Base-by-base conservation (phyloP, 2,888 invertebrate species). In the Acronicta psi region DNA sequence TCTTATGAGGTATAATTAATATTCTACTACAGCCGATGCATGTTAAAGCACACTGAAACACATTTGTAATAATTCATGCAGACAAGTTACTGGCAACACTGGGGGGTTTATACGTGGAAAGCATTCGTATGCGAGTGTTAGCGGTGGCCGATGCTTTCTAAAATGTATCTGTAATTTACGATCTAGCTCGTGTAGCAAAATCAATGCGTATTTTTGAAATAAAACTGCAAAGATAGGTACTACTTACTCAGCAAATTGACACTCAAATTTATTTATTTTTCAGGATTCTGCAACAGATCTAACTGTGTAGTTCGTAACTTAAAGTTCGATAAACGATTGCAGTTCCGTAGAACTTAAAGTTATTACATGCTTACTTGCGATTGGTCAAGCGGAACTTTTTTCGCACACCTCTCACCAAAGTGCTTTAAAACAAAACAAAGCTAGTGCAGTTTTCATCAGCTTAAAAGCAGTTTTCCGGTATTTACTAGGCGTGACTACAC, bases 381-480 rank as follows among this genome's bases (percentile, higher is more conserved):
- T 56, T 23, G 13, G 23, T 51, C 1, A 41, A 59, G 20, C 23
- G 17, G 18, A 44, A 52, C 45, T 20, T 43, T 38, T 29, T 9
- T 9, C 10, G 36, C 4, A 18, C 29, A 11, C 2, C 20, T 20
- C 5, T 5, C 2, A 17, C 34, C 41, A 29, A 45, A 54, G 31
- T 29, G 14, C 38, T 73, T 58, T 42, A 34, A 36, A 55, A 59
- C 36, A 42, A 58, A 59, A 49, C 53, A 47, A 42, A 16, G 2
- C 44, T 31, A 17, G 34, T 46, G 40, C 29, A 61, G 59, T 67
- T 73, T 68, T 52, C 57, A 64, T 70, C 56, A 58, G 55, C 62
- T 66, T 69, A 73, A 74, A 67, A 75, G 68, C 64, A 62, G 54
- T 64, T 62, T 75, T 62, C 63, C 55, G 60, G 57, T 57, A 61